Percentiles rank a stretch among this genome's conserved stretches.
Evolutionary conservation across 2,797 vertebrate species (phyloP).

Genomic region (Arremon brunneinucha): DNA sequence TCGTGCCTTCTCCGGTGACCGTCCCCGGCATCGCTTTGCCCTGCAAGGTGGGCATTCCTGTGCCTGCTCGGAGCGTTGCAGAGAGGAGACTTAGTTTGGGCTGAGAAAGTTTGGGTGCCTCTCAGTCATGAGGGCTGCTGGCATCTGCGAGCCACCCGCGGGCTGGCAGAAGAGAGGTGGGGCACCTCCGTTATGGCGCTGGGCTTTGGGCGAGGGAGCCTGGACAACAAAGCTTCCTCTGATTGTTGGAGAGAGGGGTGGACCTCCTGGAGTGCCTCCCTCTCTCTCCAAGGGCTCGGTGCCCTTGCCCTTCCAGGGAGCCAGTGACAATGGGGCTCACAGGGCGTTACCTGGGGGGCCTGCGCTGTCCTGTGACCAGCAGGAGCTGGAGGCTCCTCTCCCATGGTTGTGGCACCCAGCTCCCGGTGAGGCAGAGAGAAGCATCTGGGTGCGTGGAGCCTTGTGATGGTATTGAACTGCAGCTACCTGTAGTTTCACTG

Average conservation of each 20-base stretch:
- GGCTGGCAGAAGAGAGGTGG: not conserved
- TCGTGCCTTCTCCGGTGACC: not conserved
- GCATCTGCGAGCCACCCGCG: not conserved
- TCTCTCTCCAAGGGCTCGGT: not conserved
- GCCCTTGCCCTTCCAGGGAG: not conserved
- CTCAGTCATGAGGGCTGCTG: not conserved
- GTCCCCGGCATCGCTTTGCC: not conserved
- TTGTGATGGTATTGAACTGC: not conserved
- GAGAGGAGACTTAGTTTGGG: not conserved
- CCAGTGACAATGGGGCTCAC: fast-evolving
- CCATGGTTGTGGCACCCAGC: fast-evolving
- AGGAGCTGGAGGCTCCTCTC: not conserved
- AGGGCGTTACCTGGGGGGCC: fast-evolving
- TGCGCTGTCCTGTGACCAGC: not conserved
- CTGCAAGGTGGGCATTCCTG: fast-evolving
- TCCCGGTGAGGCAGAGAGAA: fast-evolving
- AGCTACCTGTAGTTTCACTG: not conserved
- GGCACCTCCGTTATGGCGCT: not conserved
- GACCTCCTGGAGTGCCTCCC: not conserved
- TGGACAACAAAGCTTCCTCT: not conserved
- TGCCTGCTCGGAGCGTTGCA: fast-evolving
- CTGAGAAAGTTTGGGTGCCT: not conserved
- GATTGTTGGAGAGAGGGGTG: not conserved
- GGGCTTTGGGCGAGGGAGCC: not conserved
- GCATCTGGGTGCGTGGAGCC: fast-evolving